Evolutionary conservation across 2,888 invertebrate genomes (phyloP).

Genomic region (Caradrina clavipalpis): DNA sequence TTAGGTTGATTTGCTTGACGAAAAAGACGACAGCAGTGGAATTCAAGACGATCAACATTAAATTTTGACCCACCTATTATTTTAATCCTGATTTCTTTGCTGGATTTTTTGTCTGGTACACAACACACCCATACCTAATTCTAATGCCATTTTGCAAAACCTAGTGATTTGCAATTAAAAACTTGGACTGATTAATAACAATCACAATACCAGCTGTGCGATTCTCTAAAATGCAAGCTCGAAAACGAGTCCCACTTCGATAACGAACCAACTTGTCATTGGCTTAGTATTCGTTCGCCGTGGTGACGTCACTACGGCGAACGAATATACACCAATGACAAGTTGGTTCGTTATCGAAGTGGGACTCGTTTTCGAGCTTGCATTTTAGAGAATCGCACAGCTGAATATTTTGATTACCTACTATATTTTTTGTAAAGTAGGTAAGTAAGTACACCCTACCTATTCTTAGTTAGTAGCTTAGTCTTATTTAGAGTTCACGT

Average conservation of each 20-base stretch:
- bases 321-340: no score
- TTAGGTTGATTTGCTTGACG: conserved; percentile 19
- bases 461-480: neutral
- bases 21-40: neutral
- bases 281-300: no score
- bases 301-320: no score
- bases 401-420: neutral
- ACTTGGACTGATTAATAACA: conserved; percentile 13
- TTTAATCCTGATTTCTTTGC: neutral
- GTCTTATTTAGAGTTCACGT: conserved; percentile 1
- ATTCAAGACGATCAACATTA: conserved; percentile 12
- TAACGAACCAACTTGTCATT: no score
- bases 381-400: no score
- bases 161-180: conserved; percentile 11
- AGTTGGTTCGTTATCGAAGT: no score
- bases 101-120: neutral
- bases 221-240: no score
- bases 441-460: no score
- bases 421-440: no score
- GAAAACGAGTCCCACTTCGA: no score
- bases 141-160: neutral
- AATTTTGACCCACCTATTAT: neutral
- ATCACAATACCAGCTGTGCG: no score
- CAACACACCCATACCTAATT: neutral
- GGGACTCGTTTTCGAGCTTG: no score